Conservation (phyloP, 2,797 vertebrate genomes). For the Rhynchotus rufescens region DNA sequence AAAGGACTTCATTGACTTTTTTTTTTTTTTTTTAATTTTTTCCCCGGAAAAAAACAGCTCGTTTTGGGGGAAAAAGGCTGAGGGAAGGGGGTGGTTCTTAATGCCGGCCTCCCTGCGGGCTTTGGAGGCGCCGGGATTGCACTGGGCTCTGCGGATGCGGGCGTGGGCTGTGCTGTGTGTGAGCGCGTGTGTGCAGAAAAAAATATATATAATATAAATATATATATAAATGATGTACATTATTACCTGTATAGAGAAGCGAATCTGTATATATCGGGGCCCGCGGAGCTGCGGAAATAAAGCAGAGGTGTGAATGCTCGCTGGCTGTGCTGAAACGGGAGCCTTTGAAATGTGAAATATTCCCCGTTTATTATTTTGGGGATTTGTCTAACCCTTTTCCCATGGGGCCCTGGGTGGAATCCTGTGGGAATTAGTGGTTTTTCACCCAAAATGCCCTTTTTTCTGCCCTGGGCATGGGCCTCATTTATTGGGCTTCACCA, state of each 20-base stretch:
- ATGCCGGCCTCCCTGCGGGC: not conserved
- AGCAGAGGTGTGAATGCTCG: not conserved
- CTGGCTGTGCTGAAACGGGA: not conserved
- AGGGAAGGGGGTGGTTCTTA: not conserved
- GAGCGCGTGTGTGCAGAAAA: conserved; percentile 62
- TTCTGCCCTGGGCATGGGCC: rapidly evolving
- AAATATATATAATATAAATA: conserved; percentile 39
- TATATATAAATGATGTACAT: conserved; percentile 73
- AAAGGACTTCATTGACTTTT: not conserved
- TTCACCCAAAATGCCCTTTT: not conserved
- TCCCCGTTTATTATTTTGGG: too few relatives aligned
- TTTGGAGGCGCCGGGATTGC: not conserved
- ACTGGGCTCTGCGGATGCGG: not conserved
- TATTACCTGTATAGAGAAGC: conserved; percentile 69
- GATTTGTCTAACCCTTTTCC: not conserved
- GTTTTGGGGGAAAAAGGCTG: not conserved
- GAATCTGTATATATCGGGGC: conserved; percentile 81
- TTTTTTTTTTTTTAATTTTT: not conserved
- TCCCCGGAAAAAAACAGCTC: rapidly evolving
- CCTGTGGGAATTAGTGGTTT: too few relatives aligned
- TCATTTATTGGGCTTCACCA: rapidly evolving
- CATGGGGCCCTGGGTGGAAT: too few relatives aligned
- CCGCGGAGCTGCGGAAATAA: conserved; percentile 64
- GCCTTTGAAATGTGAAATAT: not conserved
- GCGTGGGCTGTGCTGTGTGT: not conserved